Evolutionary conservation across 2,888 invertebrate species (phyloP), one percentile per base, ranked within the genome.

Genomic region (Aethes cnicana): DNA sequence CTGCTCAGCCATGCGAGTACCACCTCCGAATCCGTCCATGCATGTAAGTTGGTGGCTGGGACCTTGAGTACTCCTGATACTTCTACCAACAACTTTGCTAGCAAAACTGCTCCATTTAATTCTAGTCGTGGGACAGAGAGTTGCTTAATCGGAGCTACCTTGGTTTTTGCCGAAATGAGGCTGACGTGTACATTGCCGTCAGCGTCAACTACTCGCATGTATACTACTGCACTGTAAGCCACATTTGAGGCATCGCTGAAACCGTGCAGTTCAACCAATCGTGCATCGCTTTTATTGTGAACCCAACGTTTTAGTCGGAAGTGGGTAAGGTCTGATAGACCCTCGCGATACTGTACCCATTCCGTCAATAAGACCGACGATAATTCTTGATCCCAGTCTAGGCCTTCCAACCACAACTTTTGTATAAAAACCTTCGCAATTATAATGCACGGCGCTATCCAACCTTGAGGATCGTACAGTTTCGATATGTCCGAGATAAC

Each of bases 401-500:
- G 17, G 9, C 39, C 32, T 17, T 23, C 17, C 1, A 48, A 11
- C 48, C 48, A 48, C 6, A 54, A 12, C 11, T 11, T 33, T 25
- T 49, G 42, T 8, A 56, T 49, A n/a, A 54, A 47, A 9, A 56
- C 35, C 28, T 56, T 56, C 9, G 53, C 49, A 32, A 17, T 18
- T 3, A 54, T 32, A 23, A 56, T 50, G 11, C 37, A 36, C 7
- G 53, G 56, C 21, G 53, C 49, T 23, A 56, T 25, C 53, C 56
- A 56, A 18, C 53, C 56, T 12, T 42, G 32, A 3, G 56, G 56
- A 48, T 56, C 56, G n/a, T 49, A 56, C 1, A 56, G 20, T 23
- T 17, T 33, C 18, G 49, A 11, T 4, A 56, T 50, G 8, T 53
- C 49, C 7, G 46, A 42, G 2, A 32, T 26, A 20, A 54, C 47